These are phyloP conservation scores for Anguilla obscura DNA, from an alignment of 2,797 vertebrate species.

Conservation along the genomic window DNA sequence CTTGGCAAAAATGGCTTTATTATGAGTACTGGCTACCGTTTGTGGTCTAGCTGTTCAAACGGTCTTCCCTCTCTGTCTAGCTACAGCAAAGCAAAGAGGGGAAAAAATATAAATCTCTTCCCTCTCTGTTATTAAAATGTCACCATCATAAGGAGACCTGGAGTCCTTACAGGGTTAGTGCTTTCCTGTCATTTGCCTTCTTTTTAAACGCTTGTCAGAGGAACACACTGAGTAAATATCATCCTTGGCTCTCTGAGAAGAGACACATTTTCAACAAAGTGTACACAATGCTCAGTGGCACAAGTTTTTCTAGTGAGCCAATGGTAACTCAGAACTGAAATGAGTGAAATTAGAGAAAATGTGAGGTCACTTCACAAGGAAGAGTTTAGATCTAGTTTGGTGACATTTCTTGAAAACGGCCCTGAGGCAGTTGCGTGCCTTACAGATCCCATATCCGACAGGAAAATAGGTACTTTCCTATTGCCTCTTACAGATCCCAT, in stretches of 20 bases:
- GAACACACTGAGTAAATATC: slow-evolving; percentile 20
- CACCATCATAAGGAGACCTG: background rate
- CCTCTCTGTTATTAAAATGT: slow-evolving; percentile 12
- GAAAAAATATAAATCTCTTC: slow-evolving; percentile 13
- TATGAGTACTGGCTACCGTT: background rate
- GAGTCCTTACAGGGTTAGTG: background rate
- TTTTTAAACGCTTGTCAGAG: background rate
- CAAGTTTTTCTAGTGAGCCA: background rate
- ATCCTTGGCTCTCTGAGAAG: background rate
- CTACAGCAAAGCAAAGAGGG: slow-evolving; percentile 10
- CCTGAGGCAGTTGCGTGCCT: background rate
- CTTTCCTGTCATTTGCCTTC: slow-evolving; percentile 18
- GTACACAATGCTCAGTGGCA: background rate
- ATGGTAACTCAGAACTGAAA: background rate
- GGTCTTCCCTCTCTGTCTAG: background rate
- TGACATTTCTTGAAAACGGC: slow-evolving; percentile 10
- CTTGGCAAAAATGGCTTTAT: background rate
- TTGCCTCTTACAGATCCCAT: background rate
- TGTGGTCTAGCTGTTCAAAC: background rate
- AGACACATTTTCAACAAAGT: background rate
- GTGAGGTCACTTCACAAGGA: background rate
- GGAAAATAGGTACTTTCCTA: slow-evolving; percentile 4
- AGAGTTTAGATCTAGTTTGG: background rate
- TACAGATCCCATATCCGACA: background rate
- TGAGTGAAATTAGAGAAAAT: too few species aligned